Percentiles rank a stretch among this genome's conserved stretches.
Evolutionary conservation across 2,888 invertebrate species (phyloP).

Genomic region (Pyralis farinalis): DNA sequence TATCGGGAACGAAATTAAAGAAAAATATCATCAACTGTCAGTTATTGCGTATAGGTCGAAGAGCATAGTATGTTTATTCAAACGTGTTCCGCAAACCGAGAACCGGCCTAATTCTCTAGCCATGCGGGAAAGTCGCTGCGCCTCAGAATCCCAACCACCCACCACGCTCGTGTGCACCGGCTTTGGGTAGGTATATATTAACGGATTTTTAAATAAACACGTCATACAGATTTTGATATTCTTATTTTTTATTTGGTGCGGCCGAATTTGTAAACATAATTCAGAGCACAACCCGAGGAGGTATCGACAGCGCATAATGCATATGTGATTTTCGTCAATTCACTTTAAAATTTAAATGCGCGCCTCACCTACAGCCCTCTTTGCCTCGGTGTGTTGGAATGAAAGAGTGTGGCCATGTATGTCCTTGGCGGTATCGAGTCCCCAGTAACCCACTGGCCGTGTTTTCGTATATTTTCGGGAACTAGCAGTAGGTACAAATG

Average conservation of each 20-base stretch:
- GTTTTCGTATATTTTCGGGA: conserved; percentile 19
- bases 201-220: conserved; percentile 12
- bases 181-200: neutral
- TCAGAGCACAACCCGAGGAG: conserved; percentile 24
- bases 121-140: neutral
- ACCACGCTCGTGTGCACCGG: no score
- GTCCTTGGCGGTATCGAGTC: conserved; percentile 44
- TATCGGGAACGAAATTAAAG: no score
- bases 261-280: conserved; percentile 62
- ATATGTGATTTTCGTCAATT: conserved; percentile 60
- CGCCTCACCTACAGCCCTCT: conserved; percentile 28
- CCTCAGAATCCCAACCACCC: no score
- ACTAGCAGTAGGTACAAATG: no score
- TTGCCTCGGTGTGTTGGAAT: conserved; percentile 26
- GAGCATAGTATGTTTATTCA: no score
- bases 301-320: conserved; percentile 33
- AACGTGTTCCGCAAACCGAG: neutral
- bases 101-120: neutral
- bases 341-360: conserved; percentile 61
- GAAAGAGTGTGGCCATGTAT: conserved; percentile 28
- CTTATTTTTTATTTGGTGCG: conserved; percentile 32
- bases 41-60: no score
- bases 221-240: conserved; percentile 25
- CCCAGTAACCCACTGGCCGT: conserved; percentile 59
- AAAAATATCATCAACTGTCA: no score